A percentile compares a stretch with the other conserved stretches of the same genome.
These are phyloP conservation scores for Chlorocebus sabaeus DNA, from an alignment of 2,113 vertebrate genomes.

Conservation along the genomic window DNA sequence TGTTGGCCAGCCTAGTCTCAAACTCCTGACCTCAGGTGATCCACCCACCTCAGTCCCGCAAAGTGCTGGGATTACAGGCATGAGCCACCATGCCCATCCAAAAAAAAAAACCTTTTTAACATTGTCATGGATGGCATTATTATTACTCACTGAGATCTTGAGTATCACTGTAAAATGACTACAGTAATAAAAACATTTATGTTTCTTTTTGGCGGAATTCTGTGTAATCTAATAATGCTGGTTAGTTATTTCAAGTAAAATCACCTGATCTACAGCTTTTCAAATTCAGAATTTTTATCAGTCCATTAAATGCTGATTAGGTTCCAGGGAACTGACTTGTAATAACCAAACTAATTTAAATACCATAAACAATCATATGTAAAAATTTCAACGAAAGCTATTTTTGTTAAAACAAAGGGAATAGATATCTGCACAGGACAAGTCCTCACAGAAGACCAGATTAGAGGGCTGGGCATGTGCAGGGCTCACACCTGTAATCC, in stretches of 20 bases:
- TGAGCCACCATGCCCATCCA: too few relatives aligned
- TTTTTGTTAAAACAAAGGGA: background rate
- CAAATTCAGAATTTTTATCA: constrained; percentile 4
- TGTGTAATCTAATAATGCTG: background rate
- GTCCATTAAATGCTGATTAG: background rate
- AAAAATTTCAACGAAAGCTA: background rate
- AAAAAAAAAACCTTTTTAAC: background rate
- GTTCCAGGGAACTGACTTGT: background rate
- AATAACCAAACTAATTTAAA: background rate
- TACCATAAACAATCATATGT: background rate
- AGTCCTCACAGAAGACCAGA: background rate
- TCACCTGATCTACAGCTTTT: background rate
- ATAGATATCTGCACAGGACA: background rate
- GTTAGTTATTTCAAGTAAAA: background rate
- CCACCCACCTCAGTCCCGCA: too few relatives aligned
- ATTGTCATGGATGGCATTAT: background rate
- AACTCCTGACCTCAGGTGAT: too few relatives aligned
- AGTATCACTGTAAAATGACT: background rate
- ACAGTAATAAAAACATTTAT: background rate
- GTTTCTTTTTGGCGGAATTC: background rate
- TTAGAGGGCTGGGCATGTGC: background rate
- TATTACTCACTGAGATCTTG: background rate
- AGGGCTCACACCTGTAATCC: too few relatives aligned
- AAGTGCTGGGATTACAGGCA: too few relatives aligned
- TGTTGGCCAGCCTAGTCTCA: too few relatives aligned